Base-by-base conservation (phyloP, 2,888 invertebrate genomes). In the Pantelozetes paolii region DNA sequence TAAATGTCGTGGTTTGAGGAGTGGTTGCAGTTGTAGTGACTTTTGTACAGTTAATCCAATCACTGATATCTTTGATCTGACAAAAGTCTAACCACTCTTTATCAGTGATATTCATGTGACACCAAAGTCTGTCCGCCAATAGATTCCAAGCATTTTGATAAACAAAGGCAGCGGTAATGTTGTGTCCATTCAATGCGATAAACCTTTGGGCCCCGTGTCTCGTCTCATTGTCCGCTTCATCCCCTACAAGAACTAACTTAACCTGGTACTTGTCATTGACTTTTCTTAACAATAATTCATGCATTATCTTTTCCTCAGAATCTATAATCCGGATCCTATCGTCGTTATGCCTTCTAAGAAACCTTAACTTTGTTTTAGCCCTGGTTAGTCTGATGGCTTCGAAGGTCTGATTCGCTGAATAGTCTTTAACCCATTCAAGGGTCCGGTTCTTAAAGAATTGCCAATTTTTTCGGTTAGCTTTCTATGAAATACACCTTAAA, bases 11-110 rank as follows among this genome's bases (percentile, higher is more conserved):
- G 36, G 50, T 50, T 50, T 18, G 1, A 18, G 45, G 18, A 2
- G n/a, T 50, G 6, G 11, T 45, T 11, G 15, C 3, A 45, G 45
- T 45, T 6, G 15, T 45, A 2, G 15, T 15, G 2, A 36, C 36
- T 8, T 36, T 36, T 36, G 48, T 59, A n/a, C 59, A 59, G 9
- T 32, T 32, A 32, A 59, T 59, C 59, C 30, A 59, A 30, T 59
- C 59, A n/a, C 59, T 59, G n/a, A 59, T 59, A 13, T 59, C 59
- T 59, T 18, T 59, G 26, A 59, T 59, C n/a, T 32, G 59, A 32
- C 59, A 59, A 13, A 59, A 59, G 2, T 13, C 18, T 18, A 9
- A 13, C 59, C 59, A 59, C 13, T 59, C n/a, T 2, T 2, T 18
- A 6, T 1, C 9, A 59, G 6, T 30, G 32, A 59, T 32, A 5